phyloP scores from a whole-genome alignment of 1,140 invertebrate species.

The Drosophila oshimai region DNA sequence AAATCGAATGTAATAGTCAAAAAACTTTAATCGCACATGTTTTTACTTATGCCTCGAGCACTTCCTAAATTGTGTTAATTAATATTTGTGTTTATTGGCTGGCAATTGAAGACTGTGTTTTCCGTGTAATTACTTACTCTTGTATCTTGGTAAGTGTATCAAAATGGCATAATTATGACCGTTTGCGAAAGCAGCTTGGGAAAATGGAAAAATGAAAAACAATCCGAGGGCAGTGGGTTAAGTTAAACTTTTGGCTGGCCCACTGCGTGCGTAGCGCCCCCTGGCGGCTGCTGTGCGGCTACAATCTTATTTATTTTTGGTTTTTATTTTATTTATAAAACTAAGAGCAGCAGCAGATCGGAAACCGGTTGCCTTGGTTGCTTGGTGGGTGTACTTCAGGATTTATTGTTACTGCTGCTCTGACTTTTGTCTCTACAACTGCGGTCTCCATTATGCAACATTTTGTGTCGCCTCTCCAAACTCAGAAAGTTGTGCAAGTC shows the following conservation, averaged over 20 bases:
- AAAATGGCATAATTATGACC: slow-evolving; percentile 53
- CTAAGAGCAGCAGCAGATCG: slow-evolving; percentile 20
- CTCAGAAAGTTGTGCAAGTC: slow-evolving; percentile 57
- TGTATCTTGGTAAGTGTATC: slow-evolving; percentile 1
- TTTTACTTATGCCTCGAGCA: no score
- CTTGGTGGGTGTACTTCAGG: slow-evolving; percentile 69
- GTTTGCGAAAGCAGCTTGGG: slow-evolving; percentile 14
- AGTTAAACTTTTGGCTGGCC: slow-evolving; percentile 11
- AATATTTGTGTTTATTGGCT: no score
- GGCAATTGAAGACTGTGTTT: no score
- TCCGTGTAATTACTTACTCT: background rate
- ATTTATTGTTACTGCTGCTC: slow-evolving; percentile 44
- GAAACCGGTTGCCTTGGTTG: slow-evolving; percentile 66
- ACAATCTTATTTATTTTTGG: slow-evolving; percentile 49
- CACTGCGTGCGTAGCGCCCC: slow-evolving; percentile 52
- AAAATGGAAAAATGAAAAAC: slow-evolving; percentile 12
- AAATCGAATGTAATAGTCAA: no score
- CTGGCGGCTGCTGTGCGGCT: slow-evolving; percentile 24
- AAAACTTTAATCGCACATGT: no score
- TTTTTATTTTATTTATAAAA: slow-evolving; percentile 21
- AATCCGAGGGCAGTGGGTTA: slow-evolving; percentile 72
- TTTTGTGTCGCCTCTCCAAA: slow-evolving; percentile 67
- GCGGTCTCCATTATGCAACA: slow-evolving; percentile 65
- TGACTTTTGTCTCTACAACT: slow-evolving; percentile 37
- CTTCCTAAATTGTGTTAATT: no score